Evolutionary conservation across 2,113 vertebrate genomes (phyloP), one percentile per base, ranked within the genome.

Genomic region (Alligator mississippiensis): DNA sequence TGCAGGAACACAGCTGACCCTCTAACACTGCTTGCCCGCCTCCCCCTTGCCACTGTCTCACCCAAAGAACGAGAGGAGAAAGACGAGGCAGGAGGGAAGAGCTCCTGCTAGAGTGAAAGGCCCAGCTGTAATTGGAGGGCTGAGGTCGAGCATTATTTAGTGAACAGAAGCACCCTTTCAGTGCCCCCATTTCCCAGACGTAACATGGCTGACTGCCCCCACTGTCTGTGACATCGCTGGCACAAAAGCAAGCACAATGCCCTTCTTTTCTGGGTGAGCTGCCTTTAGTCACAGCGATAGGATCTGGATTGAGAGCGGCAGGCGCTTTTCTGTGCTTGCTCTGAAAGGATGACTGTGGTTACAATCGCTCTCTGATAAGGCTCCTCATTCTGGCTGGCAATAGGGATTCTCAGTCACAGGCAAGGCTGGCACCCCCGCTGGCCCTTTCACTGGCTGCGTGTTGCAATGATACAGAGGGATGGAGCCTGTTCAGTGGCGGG

Each of bases 11-110:
- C 83, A 86, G 58, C 66, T 38, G 4, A 15, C 16, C 28, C 1
- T n/a, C 27, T 24, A 62, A 21, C n/a, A 30, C 12, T 9, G 13
- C 61, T 91, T 84, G 47, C 47, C 47, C 47, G 47, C 47, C 76
- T 82, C 62, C 54, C 82, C n/a, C 59, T 70, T 64, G 68, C 59
- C 61, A 14, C 9, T 79, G 82, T 27, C 2, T 17, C 57, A 19
- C 30, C 59, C 22, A 0, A 0, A 0, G 77, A 30, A 59, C 0
- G 0, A 7, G 47, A 55, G 77, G 30, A 83, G 76, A 58, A 83
- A 61, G 25, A 77, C 12, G 15, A 24, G 21, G 64, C 25, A 58
- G 74, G 62, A 19, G 59, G 80, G 61, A 27, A 12, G 54, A 80
- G 54, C 0, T 1, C 57, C 0, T 3, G 74, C 4, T 17, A 77